Percentiles rank a stretch among this genome's conserved stretches.
These are phyloP conservation scores for Hydrophis major DNA, from an alignment of 2,797 vertebrate genomes.

Conservation along the genomic window DNA sequence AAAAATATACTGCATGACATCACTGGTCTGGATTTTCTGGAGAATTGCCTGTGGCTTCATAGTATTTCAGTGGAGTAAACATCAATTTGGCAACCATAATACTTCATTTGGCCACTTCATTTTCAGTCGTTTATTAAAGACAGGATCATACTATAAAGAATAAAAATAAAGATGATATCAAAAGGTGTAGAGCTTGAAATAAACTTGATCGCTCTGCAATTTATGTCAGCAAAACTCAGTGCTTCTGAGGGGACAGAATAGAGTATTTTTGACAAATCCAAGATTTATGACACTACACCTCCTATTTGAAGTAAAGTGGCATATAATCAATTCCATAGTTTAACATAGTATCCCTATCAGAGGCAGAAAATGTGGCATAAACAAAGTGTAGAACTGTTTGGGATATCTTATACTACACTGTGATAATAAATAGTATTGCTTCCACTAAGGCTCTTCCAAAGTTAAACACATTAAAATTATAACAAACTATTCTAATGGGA, in stretches of 20 bases:
- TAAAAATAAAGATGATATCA: conserved; percentile 43
- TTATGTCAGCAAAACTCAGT: neutral
- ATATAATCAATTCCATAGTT: neutral
- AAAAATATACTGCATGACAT: conserved; percentile 76
- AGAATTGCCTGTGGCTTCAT: conserved; percentile 63
- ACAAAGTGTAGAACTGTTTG: neutral
- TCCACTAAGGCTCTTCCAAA: neutral
- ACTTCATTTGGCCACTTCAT: conserved; percentile 35
- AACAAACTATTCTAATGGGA: conserved; percentile 7
- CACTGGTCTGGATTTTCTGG: conserved; percentile 54
- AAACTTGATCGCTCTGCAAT: neutral
- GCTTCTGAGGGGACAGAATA: neutral
- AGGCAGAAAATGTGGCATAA: neutral
- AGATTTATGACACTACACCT: neutral
- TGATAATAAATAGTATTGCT: neutral
- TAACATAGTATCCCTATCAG: neutral
- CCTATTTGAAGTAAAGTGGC: neutral
- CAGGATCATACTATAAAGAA: conserved; percentile 91
- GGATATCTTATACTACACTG: neutral
- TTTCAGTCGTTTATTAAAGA: conserved; percentile 94
- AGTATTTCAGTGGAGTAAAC: conserved; percentile 61
- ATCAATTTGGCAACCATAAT: conserved; percentile 65
- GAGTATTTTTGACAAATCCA: neutral
- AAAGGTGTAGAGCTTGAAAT: neutral
- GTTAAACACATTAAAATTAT: neutral